Base-by-base conservation (phyloP, 2,797 vertebrate species). In the Momotus momota region DNA sequence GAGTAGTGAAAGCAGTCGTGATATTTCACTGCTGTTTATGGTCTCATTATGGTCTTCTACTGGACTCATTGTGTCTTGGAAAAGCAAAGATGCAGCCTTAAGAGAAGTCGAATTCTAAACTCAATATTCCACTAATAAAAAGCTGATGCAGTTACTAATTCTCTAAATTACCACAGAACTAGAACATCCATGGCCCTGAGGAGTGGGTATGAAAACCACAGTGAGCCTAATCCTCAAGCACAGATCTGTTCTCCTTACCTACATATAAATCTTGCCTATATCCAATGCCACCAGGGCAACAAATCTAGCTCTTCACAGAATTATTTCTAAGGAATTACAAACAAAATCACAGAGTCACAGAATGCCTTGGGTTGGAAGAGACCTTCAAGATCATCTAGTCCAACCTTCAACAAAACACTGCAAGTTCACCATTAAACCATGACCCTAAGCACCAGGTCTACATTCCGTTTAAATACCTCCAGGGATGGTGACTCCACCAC, bases 21-120 rank as follows among this genome's bases (percentile, higher is more conserved):
- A 19, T 72, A 72, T 21, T 54, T 66, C 26, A 61, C 35, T 78
- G 23, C 20, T 72, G 16, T 15, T 61, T 43, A 31, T 8, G 10
- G 18, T 43, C 20, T 65, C 35, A 8, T 35, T 35, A 35, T 35
- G 35, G 35, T 9, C 14, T 60, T 81, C 31, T 14, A 31, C 55
- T 18, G 10, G 3, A 14, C 6, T 73, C 9, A 2, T 0, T 3
- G 2, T 40, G 29, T 7, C 43, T 49, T 19, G 7, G 31, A 20
- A 60, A 72, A 67, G 21, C 3, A 10, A 7, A 40, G 31, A 29
- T 3, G 3, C 5, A 61, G 14, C 31, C 14, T 41, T 54, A 27
- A 43, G 1, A 19, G 7, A 66, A 58, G 9, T 9, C 13, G 58
- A 35, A 17, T 35, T 51, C 54, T 29, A 19, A 58, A 25, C 20